Conservation (phyloP, 2,888 invertebrate genomes). For the Bedellia somnulentella region DNA sequence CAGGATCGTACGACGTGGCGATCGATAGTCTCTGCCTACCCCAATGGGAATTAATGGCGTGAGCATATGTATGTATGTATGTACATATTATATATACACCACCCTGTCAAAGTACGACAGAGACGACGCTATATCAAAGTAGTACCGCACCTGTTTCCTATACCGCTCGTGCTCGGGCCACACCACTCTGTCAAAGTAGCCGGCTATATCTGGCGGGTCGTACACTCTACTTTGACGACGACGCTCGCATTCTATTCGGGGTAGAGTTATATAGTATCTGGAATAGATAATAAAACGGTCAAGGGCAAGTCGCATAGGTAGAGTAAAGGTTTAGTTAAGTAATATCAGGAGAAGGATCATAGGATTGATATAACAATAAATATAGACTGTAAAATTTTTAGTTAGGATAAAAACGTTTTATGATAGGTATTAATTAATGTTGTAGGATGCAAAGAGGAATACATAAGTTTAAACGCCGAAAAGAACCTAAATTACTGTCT, state of each 20-base stretch:
- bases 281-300: too few relatives aligned
- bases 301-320: too few relatives aligned
- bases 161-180: conserved; percentile 84
- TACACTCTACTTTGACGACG: conserved; percentile 67
- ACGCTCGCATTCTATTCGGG: conserved; percentile 66
- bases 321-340: too few relatives aligned
- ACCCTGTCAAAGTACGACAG: not conserved
- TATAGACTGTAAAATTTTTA: too few relatives aligned
- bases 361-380: too few relatives aligned
- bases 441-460: too few relatives aligned
- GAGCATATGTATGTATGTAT: not conserved
- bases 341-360: not conserved
- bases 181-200: conserved; percentile 86
- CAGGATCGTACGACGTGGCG: not conserved
- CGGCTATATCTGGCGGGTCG: conserved; percentile 82
- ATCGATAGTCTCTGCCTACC: not conserved
- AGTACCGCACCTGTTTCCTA: conserved; percentile 35
- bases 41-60: not conserved
- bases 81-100: not conserved
- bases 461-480: too few relatives aligned
- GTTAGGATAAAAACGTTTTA: too few relatives aligned
- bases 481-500: too few relatives aligned
- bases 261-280: conserved; percentile 73
- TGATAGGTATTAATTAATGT: too few relatives aligned
- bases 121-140: too few relatives aligned